phyloP scores from a whole-genome alignment of 2,113 vertebrate genomes.

The Bufo bufo region DNA sequence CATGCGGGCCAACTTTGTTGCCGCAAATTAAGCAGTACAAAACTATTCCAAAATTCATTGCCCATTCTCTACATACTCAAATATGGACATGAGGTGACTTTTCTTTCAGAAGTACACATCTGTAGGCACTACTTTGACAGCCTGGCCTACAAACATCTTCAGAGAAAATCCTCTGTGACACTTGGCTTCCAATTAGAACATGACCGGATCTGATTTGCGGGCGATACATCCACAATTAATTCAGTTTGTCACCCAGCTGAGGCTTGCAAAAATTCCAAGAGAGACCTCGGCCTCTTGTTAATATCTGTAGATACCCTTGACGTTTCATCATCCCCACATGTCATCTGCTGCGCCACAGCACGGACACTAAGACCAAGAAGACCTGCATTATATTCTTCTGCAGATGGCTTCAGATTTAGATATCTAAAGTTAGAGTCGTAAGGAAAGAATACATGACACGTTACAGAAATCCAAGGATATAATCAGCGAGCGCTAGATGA shows the following conservation, averaged over 20 bases:
- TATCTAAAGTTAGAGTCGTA: background rate
- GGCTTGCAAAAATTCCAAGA: slow-evolving; percentile 22
- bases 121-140: slow-evolving; percentile 5
- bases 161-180: slow-evolving; percentile 16
- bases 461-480: background rate
- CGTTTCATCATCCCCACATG: background rate
- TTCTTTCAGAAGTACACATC: background rate
- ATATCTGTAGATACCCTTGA: slow-evolving; percentile 22
- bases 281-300: background rate
- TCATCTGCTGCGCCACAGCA: background rate
- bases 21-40: no score
- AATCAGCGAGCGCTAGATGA: slow-evolving; percentile 20
- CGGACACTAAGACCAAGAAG: background rate
- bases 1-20: no score
- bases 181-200: slow-evolving; percentile 31
- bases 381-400: background rate
- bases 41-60: no score
- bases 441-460: background rate
- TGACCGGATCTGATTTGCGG: slow-evolving; percentile 8
- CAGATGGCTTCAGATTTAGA: background rate
- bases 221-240: slow-evolving; percentile 15
- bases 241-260: slow-evolving; percentile 33
- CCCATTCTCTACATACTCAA: no score
- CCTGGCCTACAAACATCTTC: background rate
- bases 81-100: background rate